A percentile compares a stretch with the other conserved stretches of the same genome.
Conservation (phyloP, 2,797 vertebrate genomes). For the Sternotherus odoratus region DNA sequence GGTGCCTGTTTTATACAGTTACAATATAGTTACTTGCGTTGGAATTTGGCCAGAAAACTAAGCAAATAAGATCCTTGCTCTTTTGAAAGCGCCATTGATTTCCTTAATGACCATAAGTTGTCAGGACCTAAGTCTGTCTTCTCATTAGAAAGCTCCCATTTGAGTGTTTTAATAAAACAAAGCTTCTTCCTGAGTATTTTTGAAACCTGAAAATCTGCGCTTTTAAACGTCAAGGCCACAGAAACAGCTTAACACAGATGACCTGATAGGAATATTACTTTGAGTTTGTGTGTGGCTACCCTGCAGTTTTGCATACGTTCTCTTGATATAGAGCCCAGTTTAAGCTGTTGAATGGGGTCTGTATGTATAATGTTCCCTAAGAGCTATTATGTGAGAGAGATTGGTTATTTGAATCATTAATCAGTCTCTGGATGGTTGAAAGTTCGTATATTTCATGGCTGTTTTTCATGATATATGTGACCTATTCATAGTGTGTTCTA, state of each 20-base stretch:
- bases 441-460: constrained; percentile 75
- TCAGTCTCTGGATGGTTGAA: constrained; percentile 71
- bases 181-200: constrained; percentile 38
- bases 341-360: constrained; percentile 73
- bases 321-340: constrained; percentile 79
- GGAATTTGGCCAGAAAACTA: constrained; percentile 2
- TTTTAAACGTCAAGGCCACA: constrained; percentile 50
- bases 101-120: constrained; percentile 34
- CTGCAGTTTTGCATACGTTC: constrained; percentile 72
- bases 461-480: constrained; percentile 71
- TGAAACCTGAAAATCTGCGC: constrained; percentile 44
- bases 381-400: constrained; percentile 72
- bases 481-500: constrained; percentile 50
- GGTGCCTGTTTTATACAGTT: constrained; percentile 29
- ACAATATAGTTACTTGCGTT: constrained; percentile 30
- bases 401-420: constrained; percentile 79
- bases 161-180: constrained; percentile 50
- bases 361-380: constrained; percentile 76
- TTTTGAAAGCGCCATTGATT: constrained; percentile 11
- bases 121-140: neutral
- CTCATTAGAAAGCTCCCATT: constrained; percentile 23
- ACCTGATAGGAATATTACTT: constrained; percentile 33
- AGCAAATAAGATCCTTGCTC: neutral
- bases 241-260: constrained; percentile 48
- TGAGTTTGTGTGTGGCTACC: constrained; percentile 61